Evolutionary conservation across 2,113 vertebrate genomes (phyloP).

Genomic region (Myiozetetes cayanensis): DNA sequence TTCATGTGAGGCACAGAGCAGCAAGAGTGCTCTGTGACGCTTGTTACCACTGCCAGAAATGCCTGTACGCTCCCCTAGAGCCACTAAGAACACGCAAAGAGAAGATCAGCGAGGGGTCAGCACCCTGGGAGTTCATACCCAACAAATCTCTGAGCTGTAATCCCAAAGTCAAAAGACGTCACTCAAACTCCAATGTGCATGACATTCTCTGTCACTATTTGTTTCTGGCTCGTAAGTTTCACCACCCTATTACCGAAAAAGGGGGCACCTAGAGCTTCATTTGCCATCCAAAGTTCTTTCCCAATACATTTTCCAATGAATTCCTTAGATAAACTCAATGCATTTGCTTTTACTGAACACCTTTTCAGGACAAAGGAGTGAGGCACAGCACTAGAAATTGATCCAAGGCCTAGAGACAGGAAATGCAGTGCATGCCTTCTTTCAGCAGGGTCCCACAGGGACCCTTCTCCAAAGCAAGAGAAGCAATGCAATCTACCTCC

Average conservation of each 20-base stretch:
- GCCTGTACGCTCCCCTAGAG: background rate
- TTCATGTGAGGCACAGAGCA: accelerated
- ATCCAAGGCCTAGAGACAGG: background rate
- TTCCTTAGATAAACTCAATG: background rate
- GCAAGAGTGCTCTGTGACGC: background rate
- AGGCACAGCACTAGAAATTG: background rate
- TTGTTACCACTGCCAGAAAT: background rate
- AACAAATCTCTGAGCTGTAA: background rate
- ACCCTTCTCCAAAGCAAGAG: background rate
- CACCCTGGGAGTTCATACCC: background rate
- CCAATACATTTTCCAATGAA: background rate
- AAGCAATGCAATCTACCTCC: background rate
- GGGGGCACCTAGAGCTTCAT: background rate
- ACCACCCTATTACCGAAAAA: background rate
- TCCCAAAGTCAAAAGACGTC: background rate
- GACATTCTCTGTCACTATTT: background rate
- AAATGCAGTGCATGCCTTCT: background rate
- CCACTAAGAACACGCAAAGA: background rate
- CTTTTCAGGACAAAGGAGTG: background rate
- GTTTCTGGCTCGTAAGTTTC: background rate
- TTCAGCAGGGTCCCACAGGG: background rate
- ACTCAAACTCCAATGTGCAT: background rate
- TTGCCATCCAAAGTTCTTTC: background rate
- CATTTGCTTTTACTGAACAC: background rate
- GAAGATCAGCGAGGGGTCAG: background rate